phyloP scores from a whole-genome alignment of 2,888 invertebrate genomes.

The Meteorus cinctellus region DNA sequence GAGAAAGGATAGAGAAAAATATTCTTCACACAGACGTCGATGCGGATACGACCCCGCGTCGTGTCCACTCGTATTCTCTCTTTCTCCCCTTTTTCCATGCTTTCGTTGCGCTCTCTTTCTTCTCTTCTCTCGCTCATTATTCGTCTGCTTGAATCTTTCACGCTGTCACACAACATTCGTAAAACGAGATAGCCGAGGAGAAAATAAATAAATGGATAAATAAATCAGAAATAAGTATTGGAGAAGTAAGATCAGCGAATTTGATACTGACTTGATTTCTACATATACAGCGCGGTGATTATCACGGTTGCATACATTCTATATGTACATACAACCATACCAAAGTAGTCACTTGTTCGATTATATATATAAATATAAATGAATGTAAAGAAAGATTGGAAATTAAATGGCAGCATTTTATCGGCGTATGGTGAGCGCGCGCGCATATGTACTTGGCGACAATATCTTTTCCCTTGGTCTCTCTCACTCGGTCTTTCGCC shows the following conservation, averaged over 20 bases:
- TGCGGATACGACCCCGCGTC: slow-evolving; percentile 27
- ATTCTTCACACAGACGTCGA: slow-evolving; percentile 58
- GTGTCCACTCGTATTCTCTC: neutral
- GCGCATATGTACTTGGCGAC: neutral
- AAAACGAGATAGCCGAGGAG: neutral
- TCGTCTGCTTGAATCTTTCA: neutral
- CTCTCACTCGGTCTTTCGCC: neutral
- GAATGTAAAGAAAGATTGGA: slow-evolving; percentile 2
- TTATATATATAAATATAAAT: neutral
- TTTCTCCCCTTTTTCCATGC: neutral
- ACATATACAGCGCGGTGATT: neutral
- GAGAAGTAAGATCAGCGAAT: neutral
- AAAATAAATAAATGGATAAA: no score
- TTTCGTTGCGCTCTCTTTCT: neutral
- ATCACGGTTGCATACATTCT: slow-evolving; percentile 18
- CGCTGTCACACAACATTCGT: slow-evolving; percentile 1
- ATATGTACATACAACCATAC: neutral
- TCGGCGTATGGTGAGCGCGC: neutral
- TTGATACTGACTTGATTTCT: slow-evolving; percentile 5
- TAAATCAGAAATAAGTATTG: neutral
- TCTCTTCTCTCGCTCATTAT: neutral
- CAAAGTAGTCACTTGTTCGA: neutral
- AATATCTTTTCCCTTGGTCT: neutral
- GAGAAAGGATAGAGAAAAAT: slow-evolving; percentile 16
- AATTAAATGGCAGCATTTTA: slow-evolving; percentile 16